These are phyloP conservation scores for Platypus cylindrus DNA, from an alignment of 2,888 invertebrate species.

Conservation along the genomic window DNA sequence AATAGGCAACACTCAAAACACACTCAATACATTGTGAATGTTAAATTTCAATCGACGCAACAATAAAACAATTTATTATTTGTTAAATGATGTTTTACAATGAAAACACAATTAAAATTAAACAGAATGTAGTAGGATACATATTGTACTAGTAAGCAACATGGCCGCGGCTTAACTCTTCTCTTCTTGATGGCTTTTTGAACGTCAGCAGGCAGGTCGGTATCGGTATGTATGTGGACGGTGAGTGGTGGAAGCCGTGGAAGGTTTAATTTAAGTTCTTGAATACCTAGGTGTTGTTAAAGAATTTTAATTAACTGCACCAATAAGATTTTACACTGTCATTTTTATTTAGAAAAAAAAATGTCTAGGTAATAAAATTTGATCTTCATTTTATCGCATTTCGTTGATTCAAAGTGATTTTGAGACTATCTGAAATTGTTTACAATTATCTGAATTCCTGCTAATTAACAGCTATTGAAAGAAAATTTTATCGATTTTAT, in stretches of 20 bases:
- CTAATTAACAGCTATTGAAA: not conserved
- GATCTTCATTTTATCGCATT: not conserved
- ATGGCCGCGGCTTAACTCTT: conserved; percentile 20
- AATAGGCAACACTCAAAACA: too few species aligned
- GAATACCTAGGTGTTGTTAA: conserved; percentile 14
- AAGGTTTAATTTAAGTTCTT: conserved; percentile 13
- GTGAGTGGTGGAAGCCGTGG: conserved; percentile 16
- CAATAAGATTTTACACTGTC: too few species aligned
- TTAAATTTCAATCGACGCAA: too few species aligned
- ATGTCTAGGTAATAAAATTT: not conserved
- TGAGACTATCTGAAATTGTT: too few species aligned
- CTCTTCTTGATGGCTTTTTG: conserved; percentile 19
- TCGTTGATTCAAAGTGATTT: not conserved
- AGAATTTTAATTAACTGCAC: conserved; percentile 6
- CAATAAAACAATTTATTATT: too few species aligned
- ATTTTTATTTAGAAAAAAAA: too few species aligned
- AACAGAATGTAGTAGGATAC: too few species aligned
- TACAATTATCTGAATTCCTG: not conserved
- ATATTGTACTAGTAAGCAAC: too few species aligned
- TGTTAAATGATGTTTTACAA: too few species aligned
- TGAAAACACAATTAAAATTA: too few species aligned
- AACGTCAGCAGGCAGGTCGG: conserved; percentile 22
- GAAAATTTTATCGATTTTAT: not conserved
- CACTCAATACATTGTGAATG: too few species aligned
- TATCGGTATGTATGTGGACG: too few species aligned